A percentile compares a stretch with the other conserved stretches of the same genome.
Conservation (phyloP, 2,888 invertebrate genomes). For the Notodonta ziczac region DNA sequence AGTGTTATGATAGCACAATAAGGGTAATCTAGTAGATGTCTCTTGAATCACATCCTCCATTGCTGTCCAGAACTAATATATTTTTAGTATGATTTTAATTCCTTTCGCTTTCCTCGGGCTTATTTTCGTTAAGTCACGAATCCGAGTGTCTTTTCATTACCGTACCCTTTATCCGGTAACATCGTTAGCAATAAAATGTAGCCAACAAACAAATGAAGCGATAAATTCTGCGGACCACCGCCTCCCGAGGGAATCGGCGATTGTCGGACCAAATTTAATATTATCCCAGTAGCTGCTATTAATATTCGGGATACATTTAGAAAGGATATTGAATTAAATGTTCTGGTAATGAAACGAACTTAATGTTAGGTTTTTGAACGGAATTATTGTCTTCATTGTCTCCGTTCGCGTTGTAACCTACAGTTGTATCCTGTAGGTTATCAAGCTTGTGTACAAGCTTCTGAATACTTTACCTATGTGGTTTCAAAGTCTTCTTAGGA, state of each 20-base stretch:
- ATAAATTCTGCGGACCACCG: conserved; percentile 7
- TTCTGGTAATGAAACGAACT: conserved; percentile 5
- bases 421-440: too few relatives aligned
- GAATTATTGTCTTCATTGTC: neutral
- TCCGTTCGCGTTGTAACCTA: neutral
- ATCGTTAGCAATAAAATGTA: conserved; percentile 7
- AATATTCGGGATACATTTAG: conserved; percentile 6
- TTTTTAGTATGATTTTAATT: too few relatives aligned
- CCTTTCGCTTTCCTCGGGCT: too few relatives aligned
- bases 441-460: too few relatives aligned
- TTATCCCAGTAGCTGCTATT: neutral
- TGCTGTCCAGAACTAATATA: too few relatives aligned
- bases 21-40: too few relatives aligned
- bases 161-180: neutral
- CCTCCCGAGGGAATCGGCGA: conserved; percentile 7
- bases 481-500: too few relatives aligned
- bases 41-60: too few relatives aligned
- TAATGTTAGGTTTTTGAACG: neutral
- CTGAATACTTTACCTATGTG: too few relatives aligned
- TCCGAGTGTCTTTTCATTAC: neutral
- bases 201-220: conserved; percentile 9
- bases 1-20: too few relatives aligned
- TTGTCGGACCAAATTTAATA: conserved; percentile 9
- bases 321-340: conserved; percentile 6
- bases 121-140: neutral